A percentile compares a stretch with the other conserved stretches of the same genome.
phyloP scores from a whole-genome alignment of 2,113 vertebrate species.

The Rhinolophus sinicus region DNA sequence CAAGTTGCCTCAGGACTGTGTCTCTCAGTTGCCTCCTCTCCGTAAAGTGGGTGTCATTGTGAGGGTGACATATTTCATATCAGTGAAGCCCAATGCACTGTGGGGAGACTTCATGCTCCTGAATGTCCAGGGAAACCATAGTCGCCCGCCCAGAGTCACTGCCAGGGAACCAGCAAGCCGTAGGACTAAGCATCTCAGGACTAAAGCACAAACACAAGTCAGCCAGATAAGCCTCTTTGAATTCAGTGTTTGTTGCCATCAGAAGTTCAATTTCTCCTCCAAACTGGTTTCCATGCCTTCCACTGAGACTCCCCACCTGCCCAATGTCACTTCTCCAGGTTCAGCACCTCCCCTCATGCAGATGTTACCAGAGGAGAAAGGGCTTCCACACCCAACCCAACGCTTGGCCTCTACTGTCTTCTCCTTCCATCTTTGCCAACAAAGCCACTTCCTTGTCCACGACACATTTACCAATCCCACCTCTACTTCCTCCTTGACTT shows the following conservation, averaged over 20 bases:
- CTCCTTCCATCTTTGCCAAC: constrained; percentile 61
- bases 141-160: background rate
- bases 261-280: background rate
- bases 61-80: fast-evolving
- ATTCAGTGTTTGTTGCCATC: background rate
- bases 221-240: background rate
- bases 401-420: background rate
- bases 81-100: fast-evolving
- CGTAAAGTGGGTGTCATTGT: background rate
- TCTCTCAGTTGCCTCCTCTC: background rate
- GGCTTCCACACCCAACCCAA: background rate
- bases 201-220: background rate
- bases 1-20: background rate
- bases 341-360: fast-evolving
- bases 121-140: fast-evolving
- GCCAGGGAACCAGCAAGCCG: fast-evolving
- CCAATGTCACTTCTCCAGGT: fast-evolving
- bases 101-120: too few relatives aligned
- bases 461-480: constrained; percentile 36
- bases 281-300: fast-evolving
- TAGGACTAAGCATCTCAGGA: background rate
- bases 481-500: constrained; percentile 67
- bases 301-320: fast-evolving
- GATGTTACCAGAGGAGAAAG: background rate
- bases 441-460: constrained; percentile 74